Evolutionary conservation across 2,113 vertebrate genomes (phyloP).

Genomic region (Rhizomys pruinosus): DNA sequence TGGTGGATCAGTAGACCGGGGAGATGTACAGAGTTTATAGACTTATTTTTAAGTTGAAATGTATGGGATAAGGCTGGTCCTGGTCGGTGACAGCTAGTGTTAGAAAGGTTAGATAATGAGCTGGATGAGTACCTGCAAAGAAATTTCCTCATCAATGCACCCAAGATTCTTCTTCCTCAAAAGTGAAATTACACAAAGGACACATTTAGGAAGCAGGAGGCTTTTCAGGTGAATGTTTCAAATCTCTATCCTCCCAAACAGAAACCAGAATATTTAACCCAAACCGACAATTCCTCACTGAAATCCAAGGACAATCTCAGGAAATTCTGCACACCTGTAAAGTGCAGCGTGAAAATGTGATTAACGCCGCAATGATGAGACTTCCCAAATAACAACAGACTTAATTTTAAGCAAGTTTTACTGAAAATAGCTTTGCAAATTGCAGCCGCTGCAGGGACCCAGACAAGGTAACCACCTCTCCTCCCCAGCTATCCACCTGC

Average conservation of each 20-base stretch:
- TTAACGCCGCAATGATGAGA: not conserved
- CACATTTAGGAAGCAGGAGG: not conserved
- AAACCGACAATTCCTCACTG: not conserved
- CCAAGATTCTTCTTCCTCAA: conserved; percentile 14
- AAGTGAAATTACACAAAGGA: conserved; percentile 29
- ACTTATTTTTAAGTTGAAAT: conserved; percentile 71
- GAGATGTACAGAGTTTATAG: conserved; percentile 47
- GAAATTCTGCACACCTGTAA: conserved; percentile 74
- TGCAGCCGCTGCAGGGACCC: not conserved
- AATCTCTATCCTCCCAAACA: not conserved
- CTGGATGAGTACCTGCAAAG: conserved; percentile 6
- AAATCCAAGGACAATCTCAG: not conserved
- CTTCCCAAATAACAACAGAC: not conserved
- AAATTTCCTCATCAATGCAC: conserved; percentile 54
- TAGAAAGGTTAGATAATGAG: conserved; percentile 18
- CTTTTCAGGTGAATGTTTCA: not conserved
- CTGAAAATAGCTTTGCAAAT: not conserved
- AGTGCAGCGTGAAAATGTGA: conserved; percentile 17
- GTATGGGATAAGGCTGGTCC: not conserved
- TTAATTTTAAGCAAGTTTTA: not conserved
- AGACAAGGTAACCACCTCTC: not conserved
- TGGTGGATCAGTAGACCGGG: conserved; percentile 52
- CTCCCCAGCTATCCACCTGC: conserved; percentile 31
- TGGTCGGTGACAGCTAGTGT: conserved; percentile 1
- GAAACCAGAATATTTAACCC: not conserved